Conservation (phyloP, 2,113 vertebrate species). For the Orientallactaga bullata region DNA sequence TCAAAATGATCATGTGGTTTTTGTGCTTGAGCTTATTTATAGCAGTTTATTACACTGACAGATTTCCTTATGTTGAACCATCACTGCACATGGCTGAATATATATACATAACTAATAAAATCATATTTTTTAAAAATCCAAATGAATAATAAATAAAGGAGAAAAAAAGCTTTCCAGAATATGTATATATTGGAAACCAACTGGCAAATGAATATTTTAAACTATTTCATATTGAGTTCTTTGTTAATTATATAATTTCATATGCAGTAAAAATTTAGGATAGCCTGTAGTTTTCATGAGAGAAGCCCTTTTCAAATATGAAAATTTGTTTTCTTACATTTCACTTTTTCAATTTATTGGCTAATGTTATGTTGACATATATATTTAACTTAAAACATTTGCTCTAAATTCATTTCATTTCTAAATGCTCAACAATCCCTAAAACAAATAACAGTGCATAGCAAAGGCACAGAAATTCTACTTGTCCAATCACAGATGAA, state of each 20-base stretch:
- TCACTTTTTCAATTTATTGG: slow-evolving; percentile 68
- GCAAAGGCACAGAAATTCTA: slow-evolving; percentile 26
- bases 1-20: too few species aligned
- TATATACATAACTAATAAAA: too few species aligned
- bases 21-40: too few species aligned
- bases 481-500: slow-evolving; percentile 62
- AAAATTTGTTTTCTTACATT: slow-evolving; percentile 48
- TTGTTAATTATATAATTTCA: slow-evolving; percentile 53
- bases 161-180: slow-evolving; percentile 42
- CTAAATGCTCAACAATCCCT: slow-evolving; percentile 58
- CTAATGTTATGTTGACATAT: slow-evolving; percentile 28
- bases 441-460: slow-evolving; percentile 49
- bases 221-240: slow-evolving; percentile 47
- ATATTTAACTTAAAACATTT: slow-evolving; percentile 53
- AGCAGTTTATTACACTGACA: too few species aligned
- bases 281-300: slow-evolving; percentile 53
- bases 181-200: slow-evolving; percentile 55
- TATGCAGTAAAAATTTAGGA: slow-evolving; percentile 43
- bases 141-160: too few species aligned
- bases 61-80: too few species aligned
- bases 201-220: slow-evolving; percentile 54
- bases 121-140: too few species aligned
- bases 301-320: slow-evolving; percentile 55
- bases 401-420: slow-evolving; percentile 66
- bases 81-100: too few species aligned